These are phyloP conservation scores for Anguilla rostrata DNA, from an alignment of 2,113 vertebrate species.

Conservation along the genomic window DNA sequence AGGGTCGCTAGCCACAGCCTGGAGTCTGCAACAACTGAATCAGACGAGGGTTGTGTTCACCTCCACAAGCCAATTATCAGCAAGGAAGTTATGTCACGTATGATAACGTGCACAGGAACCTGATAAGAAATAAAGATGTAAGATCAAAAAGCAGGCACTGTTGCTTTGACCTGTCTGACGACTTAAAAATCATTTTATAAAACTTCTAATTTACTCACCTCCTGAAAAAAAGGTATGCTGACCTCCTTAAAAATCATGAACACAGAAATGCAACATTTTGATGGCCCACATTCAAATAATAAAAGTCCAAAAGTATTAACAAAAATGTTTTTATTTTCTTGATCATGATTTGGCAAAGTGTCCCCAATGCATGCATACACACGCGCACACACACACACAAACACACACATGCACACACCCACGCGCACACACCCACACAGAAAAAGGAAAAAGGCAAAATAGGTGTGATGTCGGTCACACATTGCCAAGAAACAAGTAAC, in stretches of 20 bases:
- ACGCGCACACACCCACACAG: neutral
- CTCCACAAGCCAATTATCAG: neutral
- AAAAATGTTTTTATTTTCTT: too few species aligned
- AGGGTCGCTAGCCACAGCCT: neutral
- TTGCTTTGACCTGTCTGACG: neutral
- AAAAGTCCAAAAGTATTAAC: too few species aligned
- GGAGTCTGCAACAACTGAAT: neutral
- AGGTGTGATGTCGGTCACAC: neutral
- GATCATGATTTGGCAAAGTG: too few species aligned
- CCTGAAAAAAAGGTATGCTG: too few species aligned
- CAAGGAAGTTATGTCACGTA: neutral
- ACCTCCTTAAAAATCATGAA: too few species aligned
- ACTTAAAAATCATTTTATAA: neutral
- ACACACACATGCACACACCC: too few species aligned
- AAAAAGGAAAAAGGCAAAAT: neutral
- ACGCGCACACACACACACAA: too few species aligned
- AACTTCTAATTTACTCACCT: too few species aligned
- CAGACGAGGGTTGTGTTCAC: neutral
- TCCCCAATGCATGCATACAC: too few species aligned
- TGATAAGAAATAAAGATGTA: neutral
- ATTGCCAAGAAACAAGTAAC: neutral
- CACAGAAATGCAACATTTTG: too few species aligned
- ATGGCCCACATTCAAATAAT: too few species aligned
- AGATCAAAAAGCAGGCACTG: neutral
- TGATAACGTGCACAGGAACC: neutral